phyloP scores from a whole-genome alignment of 2,797 vertebrate genomes.

The Poliocrania exsul region DNA sequence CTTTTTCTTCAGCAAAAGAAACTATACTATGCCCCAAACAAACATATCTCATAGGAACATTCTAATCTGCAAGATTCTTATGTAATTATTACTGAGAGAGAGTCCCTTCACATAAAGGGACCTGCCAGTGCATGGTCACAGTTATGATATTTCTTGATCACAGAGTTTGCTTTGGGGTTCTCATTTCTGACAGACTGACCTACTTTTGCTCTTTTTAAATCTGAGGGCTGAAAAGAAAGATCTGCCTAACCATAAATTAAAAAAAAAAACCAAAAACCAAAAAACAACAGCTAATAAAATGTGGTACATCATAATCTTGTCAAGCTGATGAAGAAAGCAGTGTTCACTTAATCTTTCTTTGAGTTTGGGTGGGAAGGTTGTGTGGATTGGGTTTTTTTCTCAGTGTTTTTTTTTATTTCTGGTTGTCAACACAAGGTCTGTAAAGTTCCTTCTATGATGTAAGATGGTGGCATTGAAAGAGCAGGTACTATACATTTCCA shows the following conservation, averaged over 20 bases:
- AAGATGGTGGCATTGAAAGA: background rate
- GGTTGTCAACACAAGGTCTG: background rate
- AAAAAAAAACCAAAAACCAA: background rate
- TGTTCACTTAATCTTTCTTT: background rate
- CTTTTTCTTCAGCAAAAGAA: background rate
- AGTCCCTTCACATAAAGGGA: background rate
- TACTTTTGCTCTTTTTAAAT: background rate
- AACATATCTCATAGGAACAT: background rate
- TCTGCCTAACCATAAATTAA: background rate
- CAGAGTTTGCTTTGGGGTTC: background rate
- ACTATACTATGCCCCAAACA: background rate
- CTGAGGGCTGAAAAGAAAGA: background rate
- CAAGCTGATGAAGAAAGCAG: background rate
- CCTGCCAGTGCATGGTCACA: background rate
- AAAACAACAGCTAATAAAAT: background rate
- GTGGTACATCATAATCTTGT: background rate
- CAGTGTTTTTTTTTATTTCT: background rate
- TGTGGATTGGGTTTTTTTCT: background rate
- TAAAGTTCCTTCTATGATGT: background rate
- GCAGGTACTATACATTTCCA: background rate
- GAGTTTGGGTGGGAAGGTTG: fast-evolving
- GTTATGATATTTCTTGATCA: background rate
- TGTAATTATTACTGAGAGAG: background rate
- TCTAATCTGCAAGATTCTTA: background rate
- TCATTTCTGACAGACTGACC: background rate